Evolutionary conservation across 2,113 vertebrate genomes (phyloP).

Genomic region (Argyrosomus japonicus): DNA sequence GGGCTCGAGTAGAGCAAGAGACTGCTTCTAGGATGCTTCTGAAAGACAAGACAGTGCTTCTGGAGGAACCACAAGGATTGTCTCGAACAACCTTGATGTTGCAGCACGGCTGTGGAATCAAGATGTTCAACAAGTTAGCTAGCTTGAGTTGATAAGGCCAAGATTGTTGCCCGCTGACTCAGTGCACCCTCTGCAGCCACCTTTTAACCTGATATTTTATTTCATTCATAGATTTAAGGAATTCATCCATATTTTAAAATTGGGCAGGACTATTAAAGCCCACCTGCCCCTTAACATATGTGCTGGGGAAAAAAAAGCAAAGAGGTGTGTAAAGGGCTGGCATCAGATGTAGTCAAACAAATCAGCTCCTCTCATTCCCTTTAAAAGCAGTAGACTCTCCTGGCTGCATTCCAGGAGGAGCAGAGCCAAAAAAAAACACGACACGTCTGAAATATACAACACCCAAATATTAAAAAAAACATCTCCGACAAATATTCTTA

Average conservation of each 20-base stretch:
- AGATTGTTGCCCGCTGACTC: background rate
- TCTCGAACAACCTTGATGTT: no score
- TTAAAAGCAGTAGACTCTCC: background rate
- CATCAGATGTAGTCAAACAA: background rate
- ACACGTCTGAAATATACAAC: background rate
- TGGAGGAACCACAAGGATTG: no score
- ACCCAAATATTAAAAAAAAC: background rate
- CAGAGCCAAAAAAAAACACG: background rate
- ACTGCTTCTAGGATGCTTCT: no score
- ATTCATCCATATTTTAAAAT: background rate
- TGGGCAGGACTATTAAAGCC: background rate
- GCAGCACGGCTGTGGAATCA: no score
- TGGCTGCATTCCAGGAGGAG: slow-evolving; percentile 14
- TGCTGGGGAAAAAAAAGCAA: background rate
- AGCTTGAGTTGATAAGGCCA: background rate
- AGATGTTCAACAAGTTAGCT: background rate
- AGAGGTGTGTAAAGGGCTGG: background rate
- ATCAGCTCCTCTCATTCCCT: background rate
- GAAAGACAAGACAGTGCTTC: no score
- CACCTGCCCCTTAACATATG: background rate
- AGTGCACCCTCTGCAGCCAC: background rate
- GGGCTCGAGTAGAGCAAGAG: no score
- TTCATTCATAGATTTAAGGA: background rate
- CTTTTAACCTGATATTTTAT: background rate
- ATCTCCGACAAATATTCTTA: background rate